Conservation (phyloP, 1,140 invertebrate genomes). For the Charaxes varanes region DNA sequence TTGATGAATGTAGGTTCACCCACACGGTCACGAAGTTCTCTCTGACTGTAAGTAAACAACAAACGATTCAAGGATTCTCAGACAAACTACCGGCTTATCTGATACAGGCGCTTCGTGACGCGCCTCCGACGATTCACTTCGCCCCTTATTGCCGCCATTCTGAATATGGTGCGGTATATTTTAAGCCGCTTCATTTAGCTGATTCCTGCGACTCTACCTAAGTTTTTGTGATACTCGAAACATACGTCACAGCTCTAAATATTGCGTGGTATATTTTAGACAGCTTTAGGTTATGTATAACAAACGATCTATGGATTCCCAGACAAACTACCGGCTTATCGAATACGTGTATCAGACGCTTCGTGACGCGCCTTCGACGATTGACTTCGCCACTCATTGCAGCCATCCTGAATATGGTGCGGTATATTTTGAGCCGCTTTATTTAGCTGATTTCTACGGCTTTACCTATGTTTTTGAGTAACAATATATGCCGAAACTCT, state of each 20-base stretch:
- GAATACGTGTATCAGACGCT: conserved; percentile 52
- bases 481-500: too few species aligned
- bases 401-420: too few species aligned
- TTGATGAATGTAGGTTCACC: conserved; percentile 30
- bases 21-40: conserved; percentile 45
- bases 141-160: conserved; percentile 14
- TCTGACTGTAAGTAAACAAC: conserved; percentile 39
- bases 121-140: conserved; percentile 40
- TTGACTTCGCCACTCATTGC: conserved; percentile 28
- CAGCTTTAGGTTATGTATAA: too few species aligned
- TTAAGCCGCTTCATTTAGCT: too few species aligned
- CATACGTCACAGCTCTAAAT: too few species aligned
- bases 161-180: too few species aligned
- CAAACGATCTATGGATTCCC: conserved; percentile 48
- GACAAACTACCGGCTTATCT: conserved; percentile 65
- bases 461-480: too few species aligned
- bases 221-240: too few species aligned
- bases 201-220: too few species aligned
- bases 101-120: conserved; percentile 58
- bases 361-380: conserved; percentile 50
- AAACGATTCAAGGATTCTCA: conserved; percentile 47
- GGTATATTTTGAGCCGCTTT: too few species aligned
- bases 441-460: too few species aligned
- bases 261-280: too few species aligned
- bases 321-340: conserved; percentile 65